These are phyloP conservation scores for Drosophila equinoxialis DNA, from an alignment of 1,140 invertebrate species.

Conservation along the genomic window DNA sequence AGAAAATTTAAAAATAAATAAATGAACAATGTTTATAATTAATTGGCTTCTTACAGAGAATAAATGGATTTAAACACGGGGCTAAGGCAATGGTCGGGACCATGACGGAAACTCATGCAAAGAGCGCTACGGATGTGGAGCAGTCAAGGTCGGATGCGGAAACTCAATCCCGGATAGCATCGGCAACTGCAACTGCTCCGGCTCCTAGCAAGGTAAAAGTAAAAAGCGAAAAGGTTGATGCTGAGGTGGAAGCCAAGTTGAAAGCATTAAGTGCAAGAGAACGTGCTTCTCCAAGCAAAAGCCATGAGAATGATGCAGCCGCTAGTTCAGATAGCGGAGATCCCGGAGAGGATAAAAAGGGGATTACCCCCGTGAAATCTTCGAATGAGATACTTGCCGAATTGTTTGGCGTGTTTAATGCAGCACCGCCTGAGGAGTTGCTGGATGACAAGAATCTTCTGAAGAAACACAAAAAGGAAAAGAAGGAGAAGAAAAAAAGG, in stretches of 20 bases:
- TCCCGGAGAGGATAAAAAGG: slow-evolving; percentile 77
- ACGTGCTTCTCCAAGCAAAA: slow-evolving; percentile 1
- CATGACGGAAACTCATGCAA: slow-evolving; percentile 61
- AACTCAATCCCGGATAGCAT: slow-evolving; percentile 17
- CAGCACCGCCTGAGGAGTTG: slow-evolving; percentile 84
- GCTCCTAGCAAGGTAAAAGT: slow-evolving; percentile 30
- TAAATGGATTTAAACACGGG: neutral
- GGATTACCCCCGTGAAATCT: slow-evolving; percentile 85
- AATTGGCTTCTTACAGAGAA: neutral
- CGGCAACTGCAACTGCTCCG: neutral
- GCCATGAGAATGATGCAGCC: slow-evolving; percentile 19
- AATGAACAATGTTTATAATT: neutral
- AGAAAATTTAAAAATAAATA: slow-evolving; percentile 13
- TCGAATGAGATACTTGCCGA: slow-evolving; percentile 92
- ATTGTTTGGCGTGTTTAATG: slow-evolving; percentile 87
- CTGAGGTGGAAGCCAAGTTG: slow-evolving; percentile 63
- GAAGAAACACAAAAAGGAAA: slow-evolving; percentile 85
- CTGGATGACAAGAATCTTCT: slow-evolving; percentile 66
- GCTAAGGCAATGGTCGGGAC: slow-evolving; percentile 6
- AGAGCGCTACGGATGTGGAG: slow-evolving; percentile 35
- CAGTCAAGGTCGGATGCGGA: slow-evolving; percentile 11
- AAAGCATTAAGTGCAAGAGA: slow-evolving; percentile 52
- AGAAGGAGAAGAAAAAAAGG: slow-evolving; percentile 84
- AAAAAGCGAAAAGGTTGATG: slow-evolving; percentile 58
- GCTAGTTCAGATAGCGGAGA: slow-evolving; percentile 24